Conservation (phyloP, 2,113 vertebrate species). For the Silurus meridionalis region DNA sequence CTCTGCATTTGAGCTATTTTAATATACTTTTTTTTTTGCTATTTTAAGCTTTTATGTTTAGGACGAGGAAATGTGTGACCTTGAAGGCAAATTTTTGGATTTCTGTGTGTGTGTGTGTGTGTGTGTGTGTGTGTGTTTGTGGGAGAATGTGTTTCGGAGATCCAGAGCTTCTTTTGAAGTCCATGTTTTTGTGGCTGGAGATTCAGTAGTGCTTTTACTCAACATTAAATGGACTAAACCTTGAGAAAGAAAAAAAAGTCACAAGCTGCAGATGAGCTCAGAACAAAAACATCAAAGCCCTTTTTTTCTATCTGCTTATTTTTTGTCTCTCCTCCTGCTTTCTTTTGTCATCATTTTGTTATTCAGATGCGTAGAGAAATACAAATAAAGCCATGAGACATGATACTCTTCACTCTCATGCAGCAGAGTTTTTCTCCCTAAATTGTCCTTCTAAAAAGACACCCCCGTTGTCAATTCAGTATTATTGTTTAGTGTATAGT, state of each 20-base stretch:
- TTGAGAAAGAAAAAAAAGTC: background rate
- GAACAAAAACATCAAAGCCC: slow-evolving; percentile 41
- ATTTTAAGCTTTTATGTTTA: background rate
- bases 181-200: slow-evolving; percentile 13
- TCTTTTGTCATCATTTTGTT: slow-evolving; percentile 18
- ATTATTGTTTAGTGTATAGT: background rate
- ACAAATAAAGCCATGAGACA: slow-evolving; percentile 17
- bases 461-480: no score
- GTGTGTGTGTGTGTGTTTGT: slow-evolving; percentile 16
- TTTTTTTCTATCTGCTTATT: background rate
- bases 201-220: background rate
- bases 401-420: slow-evolving; percentile 3
- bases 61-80: slow-evolving; percentile 49
- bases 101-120: slow-evolving; percentile 25
- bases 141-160: slow-evolving; percentile 5
- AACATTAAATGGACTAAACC: slow-evolving; percentile 26
- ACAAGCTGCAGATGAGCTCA: slow-evolving; percentile 32
- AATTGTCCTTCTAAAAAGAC: background rate
- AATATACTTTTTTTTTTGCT: background rate
- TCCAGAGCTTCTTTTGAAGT: slow-evolving; percentile 20
- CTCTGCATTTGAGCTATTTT: background rate
- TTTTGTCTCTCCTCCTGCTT: slow-evolving; percentile 9
- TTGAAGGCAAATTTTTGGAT: slow-evolving; percentile 43
- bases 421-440: background rate
- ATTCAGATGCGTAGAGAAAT: background rate